phyloP scores from a whole-genome alignment of 35 echinoderm and acorn worm genomes.

The Ophioderma brevispina region DNA sequence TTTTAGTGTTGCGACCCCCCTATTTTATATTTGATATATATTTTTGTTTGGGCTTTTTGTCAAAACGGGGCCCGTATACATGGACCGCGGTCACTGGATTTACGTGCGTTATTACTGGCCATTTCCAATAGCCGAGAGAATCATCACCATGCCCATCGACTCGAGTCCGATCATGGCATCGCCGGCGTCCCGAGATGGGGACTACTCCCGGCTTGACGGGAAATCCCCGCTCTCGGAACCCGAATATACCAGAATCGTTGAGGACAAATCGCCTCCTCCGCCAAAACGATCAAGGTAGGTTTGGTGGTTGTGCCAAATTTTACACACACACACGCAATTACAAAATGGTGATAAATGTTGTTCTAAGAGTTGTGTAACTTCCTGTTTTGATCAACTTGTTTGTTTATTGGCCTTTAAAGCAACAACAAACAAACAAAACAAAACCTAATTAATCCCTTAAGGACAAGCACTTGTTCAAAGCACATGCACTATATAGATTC shows the following conservation, averaged over 20 bases:
- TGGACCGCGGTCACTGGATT: background rate
- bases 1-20: background rate
- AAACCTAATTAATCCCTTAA: no score
- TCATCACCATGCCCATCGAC: background rate
- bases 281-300: slow-evolving; percentile 2
- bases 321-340: no score
- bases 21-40: no score
- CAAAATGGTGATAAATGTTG: no score
- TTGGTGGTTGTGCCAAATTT: no score
- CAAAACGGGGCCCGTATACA: background rate
- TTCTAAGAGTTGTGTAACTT: no score
- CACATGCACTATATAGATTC: no score
- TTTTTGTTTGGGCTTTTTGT: no score
- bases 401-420: no score
- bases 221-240: background rate
- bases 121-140: background rate
- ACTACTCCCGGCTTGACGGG: background rate
- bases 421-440: no score
- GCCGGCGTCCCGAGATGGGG: background rate
- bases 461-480: no score
- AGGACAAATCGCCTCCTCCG: background rate
- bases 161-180: background rate
- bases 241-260: background rate
- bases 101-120: background rate
- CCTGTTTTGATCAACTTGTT: no score